phyloP scores from a whole-genome alignment of 2,113 vertebrate species.

The Pseudorectes ferrugineus region DNA sequence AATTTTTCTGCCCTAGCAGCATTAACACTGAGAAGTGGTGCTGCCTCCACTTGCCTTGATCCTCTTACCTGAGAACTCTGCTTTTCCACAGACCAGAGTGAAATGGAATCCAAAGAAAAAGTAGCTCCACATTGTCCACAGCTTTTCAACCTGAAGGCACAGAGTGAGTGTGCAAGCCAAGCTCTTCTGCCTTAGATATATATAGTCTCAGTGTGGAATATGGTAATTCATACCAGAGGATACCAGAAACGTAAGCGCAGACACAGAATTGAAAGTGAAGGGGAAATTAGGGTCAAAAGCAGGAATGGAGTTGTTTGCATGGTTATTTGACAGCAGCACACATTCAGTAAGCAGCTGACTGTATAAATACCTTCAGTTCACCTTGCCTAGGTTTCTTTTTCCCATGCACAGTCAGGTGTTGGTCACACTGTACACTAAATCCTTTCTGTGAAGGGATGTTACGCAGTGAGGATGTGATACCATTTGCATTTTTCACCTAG shows the following conservation, averaged over 20 bases:
- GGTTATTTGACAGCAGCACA: neutral
- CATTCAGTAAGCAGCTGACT: neutral
- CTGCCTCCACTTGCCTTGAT: neutral
- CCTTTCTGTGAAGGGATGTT: neutral
- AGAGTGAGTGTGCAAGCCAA: neutral
- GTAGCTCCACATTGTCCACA: fast-evolving
- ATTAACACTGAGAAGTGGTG: fast-evolving
- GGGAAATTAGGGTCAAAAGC: neutral
- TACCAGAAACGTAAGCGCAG: fast-evolving
- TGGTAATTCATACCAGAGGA: neutral
- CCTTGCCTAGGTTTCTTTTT: neutral
- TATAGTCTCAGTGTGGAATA: neutral
- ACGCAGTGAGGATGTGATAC: neutral
- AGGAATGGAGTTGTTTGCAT: neutral
- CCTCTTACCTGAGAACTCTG: neutral
- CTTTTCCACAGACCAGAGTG: neutral
- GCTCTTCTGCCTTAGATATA: neutral
- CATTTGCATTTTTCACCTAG: neutral
- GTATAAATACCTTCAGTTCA: neutral
- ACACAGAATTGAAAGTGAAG: neutral
- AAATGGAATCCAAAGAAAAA: neutral
- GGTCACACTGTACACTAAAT: neutral
- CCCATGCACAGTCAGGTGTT: neutral
- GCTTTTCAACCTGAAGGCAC: neutral
- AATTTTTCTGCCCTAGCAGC: neutral